Conservation (phyloP, 2,113 vertebrate genomes). For the Hyperoodon ampullatus region DNA sequence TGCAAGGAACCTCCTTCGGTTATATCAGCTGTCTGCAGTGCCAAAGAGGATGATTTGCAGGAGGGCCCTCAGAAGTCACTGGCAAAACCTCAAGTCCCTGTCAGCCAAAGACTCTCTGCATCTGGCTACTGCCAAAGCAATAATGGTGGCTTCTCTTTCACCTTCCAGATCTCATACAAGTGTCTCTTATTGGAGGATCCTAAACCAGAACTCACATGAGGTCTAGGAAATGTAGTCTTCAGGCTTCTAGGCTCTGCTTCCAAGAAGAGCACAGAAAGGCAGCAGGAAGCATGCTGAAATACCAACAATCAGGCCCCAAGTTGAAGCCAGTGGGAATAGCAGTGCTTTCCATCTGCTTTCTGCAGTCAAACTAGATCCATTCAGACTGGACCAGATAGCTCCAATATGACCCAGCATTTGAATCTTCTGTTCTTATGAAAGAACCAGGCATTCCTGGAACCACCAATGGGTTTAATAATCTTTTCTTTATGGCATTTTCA, state of each 20-base stretch:
- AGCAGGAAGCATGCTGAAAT: background rate
- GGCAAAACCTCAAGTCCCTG: background rate
- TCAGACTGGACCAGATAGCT: background rate
- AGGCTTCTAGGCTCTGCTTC: background rate
- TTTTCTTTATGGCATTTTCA: constrained; percentile 1
- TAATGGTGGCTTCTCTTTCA: background rate
- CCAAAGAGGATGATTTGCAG: background rate
- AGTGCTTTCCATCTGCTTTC: background rate
- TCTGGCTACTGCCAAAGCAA: background rate
- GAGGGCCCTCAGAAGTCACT: background rate
- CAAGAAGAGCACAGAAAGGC: background rate
- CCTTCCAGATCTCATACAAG: background rate
- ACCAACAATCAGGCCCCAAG: background rate
- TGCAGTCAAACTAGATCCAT: background rate
- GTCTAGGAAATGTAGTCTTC: background rate
- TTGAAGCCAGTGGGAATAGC: background rate
- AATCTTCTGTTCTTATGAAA: background rate
- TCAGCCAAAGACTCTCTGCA: background rate
- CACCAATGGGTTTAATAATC: background rate
- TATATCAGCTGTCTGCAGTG: background rate
- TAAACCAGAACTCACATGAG: background rate
- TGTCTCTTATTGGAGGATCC: background rate
- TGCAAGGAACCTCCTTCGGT: background rate
- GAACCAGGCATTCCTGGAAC: background rate
- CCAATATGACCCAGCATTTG: background rate